Evolutionary conservation across 2,888 invertebrate genomes (phyloP).

Genomic region (Leptinotarsa peninsularis): DNA sequence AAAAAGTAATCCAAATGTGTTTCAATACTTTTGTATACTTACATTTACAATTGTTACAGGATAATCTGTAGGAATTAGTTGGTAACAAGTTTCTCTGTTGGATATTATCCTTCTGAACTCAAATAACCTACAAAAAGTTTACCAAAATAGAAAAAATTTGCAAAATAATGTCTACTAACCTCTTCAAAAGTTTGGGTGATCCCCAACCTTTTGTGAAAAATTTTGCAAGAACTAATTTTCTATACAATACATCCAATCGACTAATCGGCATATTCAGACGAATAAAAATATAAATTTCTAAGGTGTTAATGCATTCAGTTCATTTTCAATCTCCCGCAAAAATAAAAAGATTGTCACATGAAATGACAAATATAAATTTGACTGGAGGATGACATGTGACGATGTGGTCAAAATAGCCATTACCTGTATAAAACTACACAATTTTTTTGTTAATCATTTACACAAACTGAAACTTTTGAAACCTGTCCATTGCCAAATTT

Average conservation of each 20-base stretch:
- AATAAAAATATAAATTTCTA: not conserved
- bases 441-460: too few relatives aligned
- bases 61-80: constrained; percentile 84
- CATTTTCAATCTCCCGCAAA: constrained; percentile 9
- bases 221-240: constrained; percentile 87
- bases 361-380: not conserved
- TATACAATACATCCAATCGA: constrained; percentile 81
- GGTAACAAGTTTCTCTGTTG: constrained; percentile 83
- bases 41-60: constrained; percentile 90
- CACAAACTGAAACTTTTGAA: too few relatives aligned
- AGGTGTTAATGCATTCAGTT: not conserved
- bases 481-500: too few relatives aligned
- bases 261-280: constrained; percentile 60
- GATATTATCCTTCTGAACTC: constrained; percentile 90
- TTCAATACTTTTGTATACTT: constrained; percentile 52
- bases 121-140: constrained; percentile 80
- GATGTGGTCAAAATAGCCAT: not conserved
- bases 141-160: not conserved
- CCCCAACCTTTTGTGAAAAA: constrained; percentile 99
- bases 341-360: not conserved
- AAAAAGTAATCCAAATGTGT: not conserved
- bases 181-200: constrained; percentile 88
- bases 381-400: too few relatives aligned
- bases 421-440: not conserved
- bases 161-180: constrained; percentile 64